phyloP scores from a whole-genome alignment of 2,797 vertebrate genomes.

The Diplodus puntazzo region DNA sequence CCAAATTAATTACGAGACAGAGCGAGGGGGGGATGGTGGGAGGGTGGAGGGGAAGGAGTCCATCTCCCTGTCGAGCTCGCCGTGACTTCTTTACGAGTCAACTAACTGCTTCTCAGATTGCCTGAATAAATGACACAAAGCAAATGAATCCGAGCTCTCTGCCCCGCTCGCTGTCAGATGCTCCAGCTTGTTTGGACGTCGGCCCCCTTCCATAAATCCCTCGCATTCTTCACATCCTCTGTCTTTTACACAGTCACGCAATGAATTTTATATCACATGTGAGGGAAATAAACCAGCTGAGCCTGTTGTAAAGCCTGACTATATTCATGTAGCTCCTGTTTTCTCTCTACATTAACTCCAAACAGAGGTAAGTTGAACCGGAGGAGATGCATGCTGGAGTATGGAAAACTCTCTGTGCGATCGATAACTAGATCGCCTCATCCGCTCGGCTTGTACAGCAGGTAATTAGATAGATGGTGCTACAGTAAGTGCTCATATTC shows the following conservation, averaged over 20 bases:
- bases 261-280: slow-evolving; percentile 18
- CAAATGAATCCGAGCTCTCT: slow-evolving; percentile 58
- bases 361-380: not conserved
- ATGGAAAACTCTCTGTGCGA: slow-evolving; percentile 38
- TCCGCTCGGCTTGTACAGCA: slow-evolving; percentile 28
- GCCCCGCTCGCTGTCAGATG: slow-evolving; percentile 42
- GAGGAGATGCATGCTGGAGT: slow-evolving; percentile 18
- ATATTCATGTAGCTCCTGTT: slow-evolving; percentile 15
- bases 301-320: slow-evolving; percentile 18
- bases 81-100: slow-evolving; percentile 68
- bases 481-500: slow-evolving; percentile 44
- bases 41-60: slow-evolving; percentile 14
- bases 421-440: slow-evolving; percentile 41
- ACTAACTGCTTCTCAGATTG: slow-evolving; percentile 66
- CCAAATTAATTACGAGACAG: slow-evolving; percentile 71
- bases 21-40: not conserved
- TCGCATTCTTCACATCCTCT: slow-evolving; percentile 28
- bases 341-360: slow-evolving; percentile 7
- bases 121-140: slow-evolving; percentile 70
- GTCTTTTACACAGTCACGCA: slow-evolving; percentile 25
- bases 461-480: slow-evolving; percentile 55
- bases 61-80: slow-evolving; percentile 54
- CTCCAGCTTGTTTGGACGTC: slow-evolving; percentile 25
- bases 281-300: slow-evolving; percentile 17
- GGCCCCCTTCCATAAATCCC: slow-evolving; percentile 47